Conservation (phyloP, 2,888 invertebrate genomes). For the Ormyrus labotus region DNA sequence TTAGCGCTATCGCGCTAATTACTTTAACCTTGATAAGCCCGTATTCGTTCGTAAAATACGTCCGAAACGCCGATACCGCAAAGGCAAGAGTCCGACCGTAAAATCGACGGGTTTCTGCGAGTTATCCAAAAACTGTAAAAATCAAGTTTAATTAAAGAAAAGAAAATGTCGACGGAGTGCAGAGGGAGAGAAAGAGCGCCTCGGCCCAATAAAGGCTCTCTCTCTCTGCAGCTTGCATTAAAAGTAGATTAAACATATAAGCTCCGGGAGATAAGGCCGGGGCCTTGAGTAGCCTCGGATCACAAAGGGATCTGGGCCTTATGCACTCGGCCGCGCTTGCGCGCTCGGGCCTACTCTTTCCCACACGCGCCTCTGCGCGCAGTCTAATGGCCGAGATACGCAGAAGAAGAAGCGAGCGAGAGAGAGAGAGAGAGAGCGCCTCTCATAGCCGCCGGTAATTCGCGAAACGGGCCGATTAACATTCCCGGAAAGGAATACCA, state of each 20-base stretch:
- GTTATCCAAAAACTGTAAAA: conserved; percentile 58
- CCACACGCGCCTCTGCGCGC: conserved; percentile 58
- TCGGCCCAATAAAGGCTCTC: neutral
- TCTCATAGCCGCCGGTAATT: conserved; percentile 64
- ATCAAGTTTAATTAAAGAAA: conserved; percentile 70
- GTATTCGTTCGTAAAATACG: no score
- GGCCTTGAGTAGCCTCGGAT: conserved; percentile 3
- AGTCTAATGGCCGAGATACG: conserved; percentile 71
- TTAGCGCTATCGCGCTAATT: no score
- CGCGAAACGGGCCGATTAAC: conserved; percentile 71
- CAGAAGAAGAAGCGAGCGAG: conserved; percentile 50
- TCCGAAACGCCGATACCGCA: no score
- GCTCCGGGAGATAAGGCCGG: conserved; percentile 30
- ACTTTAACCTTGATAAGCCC: no score
- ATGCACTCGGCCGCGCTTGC: neutral
- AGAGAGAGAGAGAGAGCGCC: neutral
- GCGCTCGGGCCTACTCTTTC: conserved; percentile 29
- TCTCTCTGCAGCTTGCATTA: conserved; percentile 14
- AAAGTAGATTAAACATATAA: conserved; percentile 48
- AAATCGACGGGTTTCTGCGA: no score
- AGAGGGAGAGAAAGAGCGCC: neutral
- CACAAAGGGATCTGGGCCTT: conserved; percentile 46
- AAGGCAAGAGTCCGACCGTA: no score
- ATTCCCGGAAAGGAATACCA: conserved; percentile 67
- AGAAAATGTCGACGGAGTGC: neutral